Conservation (phyloP, 2,888 invertebrate genomes). For the Nesidiocoris tenuis region DNA sequence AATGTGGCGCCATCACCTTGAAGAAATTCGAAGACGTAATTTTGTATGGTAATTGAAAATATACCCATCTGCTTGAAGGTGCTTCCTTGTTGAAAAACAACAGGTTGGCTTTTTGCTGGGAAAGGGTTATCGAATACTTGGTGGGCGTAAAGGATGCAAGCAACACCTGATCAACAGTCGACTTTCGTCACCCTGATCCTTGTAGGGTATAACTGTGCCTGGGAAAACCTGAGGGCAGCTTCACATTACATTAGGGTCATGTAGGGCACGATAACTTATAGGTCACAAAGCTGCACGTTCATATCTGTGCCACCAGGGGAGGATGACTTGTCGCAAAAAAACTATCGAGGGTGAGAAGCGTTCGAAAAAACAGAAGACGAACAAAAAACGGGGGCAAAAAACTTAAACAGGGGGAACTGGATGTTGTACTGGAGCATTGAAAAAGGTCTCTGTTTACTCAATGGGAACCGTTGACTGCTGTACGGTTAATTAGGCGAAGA, state of each 20-base stretch:
- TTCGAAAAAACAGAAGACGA: background rate
- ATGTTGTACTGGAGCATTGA: background rate
- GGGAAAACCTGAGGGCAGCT: background rate
- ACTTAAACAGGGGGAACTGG: background rate
- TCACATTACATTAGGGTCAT: background rate
- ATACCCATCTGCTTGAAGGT: background rate
- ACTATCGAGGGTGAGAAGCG: background rate
- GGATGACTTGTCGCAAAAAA: background rate
- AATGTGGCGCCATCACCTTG: background rate
- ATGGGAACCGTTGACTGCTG: conserved; percentile 10
- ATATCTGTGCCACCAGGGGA: conserved; percentile 14
- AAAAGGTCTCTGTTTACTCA: conserved; percentile 24
- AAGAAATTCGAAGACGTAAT: background rate
- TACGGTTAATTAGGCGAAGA: conserved; percentile 21
- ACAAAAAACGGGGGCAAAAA: background rate
- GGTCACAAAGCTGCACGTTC: conserved; percentile 12
- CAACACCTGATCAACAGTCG: background rate
- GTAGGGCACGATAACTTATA: conserved; percentile 4
- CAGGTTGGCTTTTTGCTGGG: background rate
- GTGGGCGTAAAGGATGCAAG: too few relatives aligned
- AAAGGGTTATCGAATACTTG: background rate
- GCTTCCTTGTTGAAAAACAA: too few relatives aligned
- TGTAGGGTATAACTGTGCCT: background rate
- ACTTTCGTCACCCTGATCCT: background rate
- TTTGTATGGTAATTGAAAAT: background rate